A percentile compares a stretch with the other conserved stretches of the same genome.
Conservation (phyloP, 2,797 vertebrate species). For the Crenichthys baileyi region DNA sequence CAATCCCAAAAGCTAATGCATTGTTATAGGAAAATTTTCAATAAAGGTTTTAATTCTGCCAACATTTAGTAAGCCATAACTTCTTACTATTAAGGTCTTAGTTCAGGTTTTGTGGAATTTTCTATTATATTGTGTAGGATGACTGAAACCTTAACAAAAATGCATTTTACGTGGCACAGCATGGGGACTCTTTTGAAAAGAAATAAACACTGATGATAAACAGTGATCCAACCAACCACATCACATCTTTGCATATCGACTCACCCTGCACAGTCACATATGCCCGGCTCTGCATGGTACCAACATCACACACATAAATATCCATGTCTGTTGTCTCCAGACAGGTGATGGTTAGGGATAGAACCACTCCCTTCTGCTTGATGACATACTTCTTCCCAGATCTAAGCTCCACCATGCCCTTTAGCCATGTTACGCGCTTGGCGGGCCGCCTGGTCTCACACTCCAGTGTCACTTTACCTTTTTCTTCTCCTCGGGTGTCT, state of each 20-base stretch:
- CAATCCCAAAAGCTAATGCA: not conserved
- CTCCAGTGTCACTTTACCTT: slow-evolving; percentile 79
- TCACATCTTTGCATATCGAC: slow-evolving; percentile 21
- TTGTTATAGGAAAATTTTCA: not conserved
- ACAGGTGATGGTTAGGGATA: slow-evolving; percentile 85
- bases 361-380: slow-evolving; percentile 83
- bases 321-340: slow-evolving; percentile 88
- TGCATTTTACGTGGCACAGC: not conserved
- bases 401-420: slow-evolving; percentile 86
- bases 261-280: slow-evolving; percentile 88
- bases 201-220: not conserved
- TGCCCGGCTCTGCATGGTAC: slow-evolving; percentile 86
- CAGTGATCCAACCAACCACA: not conserved
- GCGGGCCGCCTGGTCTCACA: slow-evolving; percentile 86
- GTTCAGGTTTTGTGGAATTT: not conserved
- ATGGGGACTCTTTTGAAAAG: not conserved
- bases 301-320: slow-evolving; percentile 89
- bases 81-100: not conserved
- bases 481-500: slow-evolving; percentile 85
- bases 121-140: not conserved
- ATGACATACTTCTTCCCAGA: slow-evolving; percentile 83
- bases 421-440: slow-evolving; percentile 85
- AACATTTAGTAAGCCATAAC: not conserved
- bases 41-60: not conserved
- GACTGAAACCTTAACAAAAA: not conserved